Evolutionary conservation across 2,888 invertebrate species (phyloP), one percentile per base, ranked within the genome.

Genomic region (Tineola bisselliella): DNA sequence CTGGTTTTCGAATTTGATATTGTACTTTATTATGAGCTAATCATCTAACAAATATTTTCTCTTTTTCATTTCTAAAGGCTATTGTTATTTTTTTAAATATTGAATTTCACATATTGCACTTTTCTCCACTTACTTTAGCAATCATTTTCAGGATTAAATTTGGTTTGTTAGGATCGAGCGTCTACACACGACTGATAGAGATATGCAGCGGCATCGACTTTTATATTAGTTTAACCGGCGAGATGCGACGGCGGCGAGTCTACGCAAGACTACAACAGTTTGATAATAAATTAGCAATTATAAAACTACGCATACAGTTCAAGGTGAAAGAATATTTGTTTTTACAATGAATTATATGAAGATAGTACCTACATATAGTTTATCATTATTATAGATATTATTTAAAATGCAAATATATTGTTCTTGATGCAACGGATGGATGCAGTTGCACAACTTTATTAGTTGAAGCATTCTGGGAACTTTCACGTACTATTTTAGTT

Each of bases 131-230:
- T 84, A 86, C 87, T 87, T 81, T 87, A 67, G 86, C 79, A 72
- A 86, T 82, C 87, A 87, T 87, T 81, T 77, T 83, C 18, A 77
- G 70, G 79, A 77, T 84, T 76, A 79, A 71, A 76, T 81, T 75
- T 79, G 83, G 79, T 84, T 84, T 78, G 78, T 79, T 77, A 78
- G 78, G 84, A 79, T 72, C 75, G 81, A 81, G 75, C 81, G 79
- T 81, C 79, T 78, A 81, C 84, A 84, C 86, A 82, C 86, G 76
- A 87, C 87, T 87, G 84, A 79, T 87, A 77, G 69, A 70, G 75
- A 77, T 68, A 69, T 73, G 69, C 67, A 71, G 66, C 70, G 67
- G 68, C 74, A 70, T 70, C 74, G 75, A 77, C 86, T 86, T 87
- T 81, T 87, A 87, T 87, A 87, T 84, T 77, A 75, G 77, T 75